Percentiles rank a stretch among this genome's conserved stretches.
Conservation (phyloP, 2,888 invertebrate genomes). For the Saturnia pavonia region DNA sequence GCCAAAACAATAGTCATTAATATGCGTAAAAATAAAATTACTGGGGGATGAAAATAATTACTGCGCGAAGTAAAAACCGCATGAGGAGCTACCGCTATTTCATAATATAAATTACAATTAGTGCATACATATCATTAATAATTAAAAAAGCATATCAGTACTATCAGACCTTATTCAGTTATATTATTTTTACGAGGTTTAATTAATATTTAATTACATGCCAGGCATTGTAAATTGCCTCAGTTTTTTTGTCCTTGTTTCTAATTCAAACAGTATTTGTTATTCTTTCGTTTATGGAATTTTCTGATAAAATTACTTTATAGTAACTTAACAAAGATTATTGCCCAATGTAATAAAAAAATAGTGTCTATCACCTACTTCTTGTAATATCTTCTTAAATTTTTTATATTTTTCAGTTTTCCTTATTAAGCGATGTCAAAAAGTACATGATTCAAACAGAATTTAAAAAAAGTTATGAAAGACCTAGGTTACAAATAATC, state of each 20-base stretch:
- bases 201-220: not conserved
- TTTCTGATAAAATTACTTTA: not conserved
- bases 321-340: no score
- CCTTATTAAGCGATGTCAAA: not conserved
- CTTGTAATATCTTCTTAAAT: not conserved
- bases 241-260: not conserved
- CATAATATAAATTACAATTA: not conserved
- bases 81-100: no score
- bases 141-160: not conserved
- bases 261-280: not conserved
- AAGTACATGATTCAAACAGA: no score
- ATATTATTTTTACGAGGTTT: not conserved
- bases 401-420: not conserved
- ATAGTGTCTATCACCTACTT: not conserved
- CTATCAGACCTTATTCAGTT: not conserved
- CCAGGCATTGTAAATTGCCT: not conserved
- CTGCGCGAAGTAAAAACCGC: no score
- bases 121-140: not conserved
- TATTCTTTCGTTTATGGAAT: not conserved
- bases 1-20: no score
- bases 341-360: no score
- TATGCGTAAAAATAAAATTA: no score
- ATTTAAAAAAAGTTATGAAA: no score
- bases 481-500: not conserved
- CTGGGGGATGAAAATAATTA: no score